These are phyloP conservation scores for Gorilla gorilla DNA, from an alignment of 2,113 vertebrate genomes.

Conservation along the genomic window DNA sequence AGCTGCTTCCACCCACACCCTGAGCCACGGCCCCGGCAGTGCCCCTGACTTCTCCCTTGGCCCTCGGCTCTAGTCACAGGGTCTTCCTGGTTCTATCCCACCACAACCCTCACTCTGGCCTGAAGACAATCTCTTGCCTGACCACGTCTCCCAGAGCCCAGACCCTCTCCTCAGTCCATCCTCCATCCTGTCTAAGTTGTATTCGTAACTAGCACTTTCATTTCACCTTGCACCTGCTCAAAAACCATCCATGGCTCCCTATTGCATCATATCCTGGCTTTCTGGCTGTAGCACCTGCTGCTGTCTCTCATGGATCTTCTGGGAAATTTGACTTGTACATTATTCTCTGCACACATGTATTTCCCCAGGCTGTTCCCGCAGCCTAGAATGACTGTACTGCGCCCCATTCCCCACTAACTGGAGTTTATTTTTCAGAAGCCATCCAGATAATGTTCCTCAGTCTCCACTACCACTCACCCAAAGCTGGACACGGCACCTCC, in stretches of 20 bases:
- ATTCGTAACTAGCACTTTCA: neutral
- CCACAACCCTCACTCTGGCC: neutral
- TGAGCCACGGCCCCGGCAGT: neutral
- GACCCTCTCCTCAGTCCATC: neutral
- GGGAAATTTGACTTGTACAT: neutral
- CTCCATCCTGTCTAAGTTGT: neutral
- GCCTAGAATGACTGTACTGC: neutral
- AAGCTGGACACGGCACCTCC: neutral
- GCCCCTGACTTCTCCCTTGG: neutral
- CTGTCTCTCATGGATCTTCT: neutral
- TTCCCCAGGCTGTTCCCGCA: neutral
- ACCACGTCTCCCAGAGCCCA: fast-evolving
- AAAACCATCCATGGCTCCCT: neutral
- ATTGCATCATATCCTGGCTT: fast-evolving
- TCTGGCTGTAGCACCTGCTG: too few species aligned
- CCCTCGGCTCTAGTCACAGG: neutral
- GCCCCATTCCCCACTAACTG: neutral
- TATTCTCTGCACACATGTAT: neutral
- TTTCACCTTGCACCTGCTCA: neutral
- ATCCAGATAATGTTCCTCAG: neutral
- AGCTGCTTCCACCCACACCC: neutral
- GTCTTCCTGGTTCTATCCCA: too few species aligned
- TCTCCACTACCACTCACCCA: neutral
- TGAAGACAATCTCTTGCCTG: neutral
- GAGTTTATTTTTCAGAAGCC: neutral